Evolutionary conservation across 2,888 invertebrate species (phyloP).

Genomic region (Gymnocheta viridis): DNA sequence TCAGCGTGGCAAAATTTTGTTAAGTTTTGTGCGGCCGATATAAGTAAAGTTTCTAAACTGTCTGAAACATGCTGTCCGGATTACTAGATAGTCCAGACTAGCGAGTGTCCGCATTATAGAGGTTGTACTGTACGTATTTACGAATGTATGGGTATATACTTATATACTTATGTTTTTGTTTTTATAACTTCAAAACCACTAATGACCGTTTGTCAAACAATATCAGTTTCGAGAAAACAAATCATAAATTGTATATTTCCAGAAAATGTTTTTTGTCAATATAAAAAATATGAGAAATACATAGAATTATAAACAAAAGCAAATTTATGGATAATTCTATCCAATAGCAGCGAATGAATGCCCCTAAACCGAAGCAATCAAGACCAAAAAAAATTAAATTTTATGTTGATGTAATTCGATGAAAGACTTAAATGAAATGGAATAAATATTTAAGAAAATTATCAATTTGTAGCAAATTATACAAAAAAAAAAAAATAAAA

Average conservation of each 20-base stretch:
- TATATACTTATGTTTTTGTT: too few species aligned
- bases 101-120: too few species aligned
- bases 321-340: not conserved
- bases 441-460: slow-evolving; percentile 43
- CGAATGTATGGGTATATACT: too few species aligned
- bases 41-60: too few species aligned
- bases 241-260: not conserved
- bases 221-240: not conserved
- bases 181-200: not conserved
- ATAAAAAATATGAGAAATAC: not conserved
- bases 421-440: slow-evolving; percentile 42
- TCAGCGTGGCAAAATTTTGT: too few species aligned
- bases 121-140: too few species aligned
- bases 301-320: not conserved
- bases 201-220: not conserved
- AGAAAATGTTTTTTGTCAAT: not conserved
- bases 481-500: slow-evolving; percentile 19
- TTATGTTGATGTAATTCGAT: slow-evolving; percentile 49
- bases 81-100: too few species aligned
- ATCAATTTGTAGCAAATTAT: slow-evolving; percentile 37
- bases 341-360: not conserved
- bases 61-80: too few species aligned
- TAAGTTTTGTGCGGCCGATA: too few species aligned
- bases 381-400: slow-evolving; percentile 19
- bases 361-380: not conserved